These are phyloP conservation scores for Apostichopus japonicus DNA, from an alignment of 35 echinoderm and acorn worm genomes.

Conservation along the genomic window DNA sequence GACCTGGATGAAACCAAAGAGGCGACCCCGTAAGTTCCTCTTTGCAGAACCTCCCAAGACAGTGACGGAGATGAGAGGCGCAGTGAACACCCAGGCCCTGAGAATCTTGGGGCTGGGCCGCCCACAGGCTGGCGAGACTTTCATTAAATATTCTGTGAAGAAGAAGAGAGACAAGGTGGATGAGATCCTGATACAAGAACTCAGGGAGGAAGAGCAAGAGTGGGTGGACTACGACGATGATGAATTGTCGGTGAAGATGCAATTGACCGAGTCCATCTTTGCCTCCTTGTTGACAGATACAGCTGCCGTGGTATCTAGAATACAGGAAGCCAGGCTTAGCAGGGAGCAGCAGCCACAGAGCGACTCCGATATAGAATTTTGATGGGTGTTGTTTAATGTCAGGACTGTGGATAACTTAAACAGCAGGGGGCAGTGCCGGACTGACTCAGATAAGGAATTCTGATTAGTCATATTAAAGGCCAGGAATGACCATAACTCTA, in stretches of 20 bases:
- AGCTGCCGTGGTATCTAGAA: slow-evolving; percentile 69
- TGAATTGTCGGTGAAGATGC: slow-evolving; percentile 97
- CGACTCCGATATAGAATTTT: slow-evolving; percentile 62
- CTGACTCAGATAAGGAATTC: slow-evolving; percentile 26
- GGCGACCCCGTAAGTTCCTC: slow-evolving; percentile 76
- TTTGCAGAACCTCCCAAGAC: slow-evolving; percentile 65
- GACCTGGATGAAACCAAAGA: slow-evolving; percentile 96
- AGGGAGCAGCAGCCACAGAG: slow-evolving; percentile 24
- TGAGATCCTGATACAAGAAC: slow-evolving; percentile 91
- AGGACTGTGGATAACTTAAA: too few relatives aligned
- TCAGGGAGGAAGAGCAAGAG: slow-evolving; percentile 93
- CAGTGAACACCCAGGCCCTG: slow-evolving; percentile 60
- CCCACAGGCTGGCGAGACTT: slow-evolving; percentile 33
- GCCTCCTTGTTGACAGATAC: slow-evolving; percentile 88
- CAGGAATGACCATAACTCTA: too few relatives aligned
- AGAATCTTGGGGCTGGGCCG: slow-evolving; percentile 55
- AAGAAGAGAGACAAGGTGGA: slow-evolving; percentile 99
- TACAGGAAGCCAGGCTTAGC: slow-evolving; percentile 69
- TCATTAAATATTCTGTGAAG: slow-evolving; percentile 60
- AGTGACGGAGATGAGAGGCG: slow-evolving; percentile 53
- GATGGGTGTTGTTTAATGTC: background rate
- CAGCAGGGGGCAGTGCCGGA: too few relatives aligned
- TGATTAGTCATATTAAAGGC: background rate
- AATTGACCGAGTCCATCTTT: slow-evolving; percentile 91
- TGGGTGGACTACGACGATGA: slow-evolving; percentile 99